phyloP scores from a whole-genome alignment of 2,113 vertebrate genomes.

The Etia nguti region DNA sequence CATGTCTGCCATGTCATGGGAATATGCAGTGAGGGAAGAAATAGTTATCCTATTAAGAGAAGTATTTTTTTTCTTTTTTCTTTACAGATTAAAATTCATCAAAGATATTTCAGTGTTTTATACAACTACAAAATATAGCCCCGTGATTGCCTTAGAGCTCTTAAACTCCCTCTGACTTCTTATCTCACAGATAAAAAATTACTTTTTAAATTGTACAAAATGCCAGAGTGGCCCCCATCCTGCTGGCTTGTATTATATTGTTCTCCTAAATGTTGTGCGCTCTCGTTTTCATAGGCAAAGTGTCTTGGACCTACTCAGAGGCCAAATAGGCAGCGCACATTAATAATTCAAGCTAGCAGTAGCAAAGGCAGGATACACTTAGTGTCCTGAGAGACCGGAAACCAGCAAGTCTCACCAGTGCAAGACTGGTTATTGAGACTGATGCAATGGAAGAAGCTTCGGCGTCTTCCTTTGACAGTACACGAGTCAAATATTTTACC shows the following conservation, averaged over 20 bases:
- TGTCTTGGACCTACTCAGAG: conserved; percentile 18
- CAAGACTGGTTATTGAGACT: conserved; percentile 30
- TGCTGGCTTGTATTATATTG: not conserved
- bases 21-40: not conserved
- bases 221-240: not conserved
- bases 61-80: not conserved
- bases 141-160: not conserved
- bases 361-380: conserved; percentile 34
- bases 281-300: conserved; percentile 33
- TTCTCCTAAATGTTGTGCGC: not conserved
- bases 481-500: not conserved
- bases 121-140: not conserved
- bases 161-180: not conserved
- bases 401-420: conserved; percentile 23
- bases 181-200: not conserved
- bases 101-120: not conserved
- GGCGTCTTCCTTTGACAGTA: not conserved
- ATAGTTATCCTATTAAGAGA: not conserved
- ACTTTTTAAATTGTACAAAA: not conserved
- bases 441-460: not conserved
- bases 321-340: conserved; percentile 39
- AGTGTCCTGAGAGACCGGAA: conserved; percentile 29
- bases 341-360: conserved; percentile 53
- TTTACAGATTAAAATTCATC: not conserved
- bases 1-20: not conserved